Evolutionary conservation across 2,797 vertebrate genomes (phyloP).

Genomic region (Ctenopoma kingsleyae): DNA sequence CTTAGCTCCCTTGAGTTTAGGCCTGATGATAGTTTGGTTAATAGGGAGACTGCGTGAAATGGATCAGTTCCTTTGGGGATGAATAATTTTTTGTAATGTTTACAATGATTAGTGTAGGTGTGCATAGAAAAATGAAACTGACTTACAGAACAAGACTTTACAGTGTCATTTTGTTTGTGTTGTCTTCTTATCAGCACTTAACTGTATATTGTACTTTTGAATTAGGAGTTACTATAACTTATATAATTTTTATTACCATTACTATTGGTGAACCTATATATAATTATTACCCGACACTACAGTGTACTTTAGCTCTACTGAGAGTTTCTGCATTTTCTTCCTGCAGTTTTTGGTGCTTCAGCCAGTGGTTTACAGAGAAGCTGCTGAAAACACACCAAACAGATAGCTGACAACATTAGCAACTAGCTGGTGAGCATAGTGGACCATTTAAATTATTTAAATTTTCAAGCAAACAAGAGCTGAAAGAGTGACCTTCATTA

Average conservation of each 20-base stretch:
- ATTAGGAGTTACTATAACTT: conserved; percentile 2
- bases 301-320: neutral
- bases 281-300: neutral
- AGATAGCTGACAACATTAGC: neutral
- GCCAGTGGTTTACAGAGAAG: neutral
- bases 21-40: conserved; percentile 14
- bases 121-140: neutral
- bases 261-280: neutral
- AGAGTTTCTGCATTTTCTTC: neutral
- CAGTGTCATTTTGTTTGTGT: neutral
- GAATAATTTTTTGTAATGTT: conserved; percentile 4
- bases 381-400: neutral
- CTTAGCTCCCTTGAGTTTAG: conserved; percentile 24
- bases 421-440: neutral
- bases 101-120: neutral
- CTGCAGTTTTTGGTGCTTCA: neutral
- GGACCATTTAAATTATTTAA: neutral
- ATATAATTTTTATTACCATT: neutral
- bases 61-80: neutral
- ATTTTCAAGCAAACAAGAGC: conserved; percentile 8
- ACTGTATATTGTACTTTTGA: neutral
- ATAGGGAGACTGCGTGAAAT: conserved; percentile 1
- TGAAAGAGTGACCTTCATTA: neutral
- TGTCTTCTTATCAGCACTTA: conserved; percentile 2
- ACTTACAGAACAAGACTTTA: neutral